phyloP scores from a whole-genome alignment of 1,140 invertebrate genomes.

The Vollenhovia emeryi region DNA sequence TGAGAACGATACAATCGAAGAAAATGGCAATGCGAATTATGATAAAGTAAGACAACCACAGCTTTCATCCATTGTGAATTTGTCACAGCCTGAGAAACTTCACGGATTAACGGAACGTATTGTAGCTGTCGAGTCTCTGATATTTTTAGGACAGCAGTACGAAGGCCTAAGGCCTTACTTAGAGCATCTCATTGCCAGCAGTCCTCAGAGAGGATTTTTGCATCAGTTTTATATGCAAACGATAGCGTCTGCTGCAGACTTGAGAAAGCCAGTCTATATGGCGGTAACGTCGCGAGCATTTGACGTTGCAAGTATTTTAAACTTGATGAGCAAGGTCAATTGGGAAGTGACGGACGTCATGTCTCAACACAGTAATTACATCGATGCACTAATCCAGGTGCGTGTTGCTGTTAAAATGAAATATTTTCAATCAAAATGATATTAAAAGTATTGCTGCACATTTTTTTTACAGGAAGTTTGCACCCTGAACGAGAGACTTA shows the following conservation, averaged over 20 bases:
- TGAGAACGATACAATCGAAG: slow-evolving; percentile 77
- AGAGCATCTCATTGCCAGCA: slow-evolving; percentile 89
- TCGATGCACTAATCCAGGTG: slow-evolving; percentile 90
- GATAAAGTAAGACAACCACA: slow-evolving; percentile 87
- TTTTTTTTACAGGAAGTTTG: slow-evolving; percentile 88
- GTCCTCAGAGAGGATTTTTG: slow-evolving; percentile 78
- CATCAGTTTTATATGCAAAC: slow-evolving; percentile 93
- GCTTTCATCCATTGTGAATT: slow-evolving; percentile 90
- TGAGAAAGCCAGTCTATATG: slow-evolving; percentile 94
- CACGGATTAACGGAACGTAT: slow-evolving; percentile 94
- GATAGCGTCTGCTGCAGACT: slow-evolving; percentile 89
- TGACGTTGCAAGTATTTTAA: slow-evolving; percentile 92
- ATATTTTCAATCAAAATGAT: neutral
- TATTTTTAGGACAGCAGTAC: slow-evolving; percentile 95
- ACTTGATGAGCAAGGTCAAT: slow-evolving; percentile 95
- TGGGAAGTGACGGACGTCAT: slow-evolving; percentile 99
- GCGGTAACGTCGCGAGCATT: slow-evolving; percentile 92
- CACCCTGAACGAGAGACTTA: slow-evolving; percentile 91
- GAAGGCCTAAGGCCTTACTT: slow-evolving; percentile 93
- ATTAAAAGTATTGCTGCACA: neutral
- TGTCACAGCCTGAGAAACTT: slow-evolving; percentile 90
- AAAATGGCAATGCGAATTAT: slow-evolving; percentile 73
- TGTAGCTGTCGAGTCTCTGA: slow-evolving; percentile 96
- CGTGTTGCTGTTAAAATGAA: slow-evolving; percentile 1
- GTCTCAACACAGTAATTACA: slow-evolving; percentile 97